Base-by-base conservation (phyloP, 2,113 vertebrate species). In the Copsychus sechellarum region DNA sequence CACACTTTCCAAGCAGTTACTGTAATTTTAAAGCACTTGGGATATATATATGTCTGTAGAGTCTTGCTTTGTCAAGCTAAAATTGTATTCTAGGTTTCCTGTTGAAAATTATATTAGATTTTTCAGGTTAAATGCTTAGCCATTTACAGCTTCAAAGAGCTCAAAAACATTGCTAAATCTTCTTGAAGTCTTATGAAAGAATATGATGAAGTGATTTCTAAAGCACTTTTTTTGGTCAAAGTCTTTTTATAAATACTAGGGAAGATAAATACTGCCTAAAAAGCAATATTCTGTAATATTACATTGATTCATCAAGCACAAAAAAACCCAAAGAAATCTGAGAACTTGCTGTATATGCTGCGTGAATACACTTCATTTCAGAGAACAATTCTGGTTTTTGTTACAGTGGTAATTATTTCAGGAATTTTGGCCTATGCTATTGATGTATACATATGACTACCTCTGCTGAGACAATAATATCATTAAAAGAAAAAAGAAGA, bases 291-390 rank as follows among this genome's bases (percentile, higher is more conserved):
- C 42, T 43, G 0, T 23, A 65, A 16, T 26, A 65, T 29, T 14
- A 65, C 5, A 17, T 13, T 38, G 53, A 60, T 42, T 62, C 11
- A 24, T 26, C 18, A 23, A 21, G 5, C 36, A 43, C 0, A 8
- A 54, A 31, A 26, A n/a, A 22, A 22, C 18, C 5, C 8, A 58
- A 73, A 73, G 11, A 40, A 66, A 50, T 8, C 7, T 13, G 36
- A 38, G 14, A 13, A 3, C 15, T 26, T 83, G 26, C 31, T 86
- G 7, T 4, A 22, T 8, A 12, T 0, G 0, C 7, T 24, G 25
- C 6, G 25, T 14, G 36, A 43, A 70, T 45, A 26, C 0, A 2
- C 12, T 57, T 72, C 2, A 12, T 43, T 65, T 50, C 36, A 57
- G 58, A 57, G 14, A 81, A 36, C 1, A 50, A 13, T 72, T 48